These are phyloP conservation scores for Furcula furcula DNA, from an alignment of 2,888 invertebrate species.

Conservation along the genomic window DNA sequence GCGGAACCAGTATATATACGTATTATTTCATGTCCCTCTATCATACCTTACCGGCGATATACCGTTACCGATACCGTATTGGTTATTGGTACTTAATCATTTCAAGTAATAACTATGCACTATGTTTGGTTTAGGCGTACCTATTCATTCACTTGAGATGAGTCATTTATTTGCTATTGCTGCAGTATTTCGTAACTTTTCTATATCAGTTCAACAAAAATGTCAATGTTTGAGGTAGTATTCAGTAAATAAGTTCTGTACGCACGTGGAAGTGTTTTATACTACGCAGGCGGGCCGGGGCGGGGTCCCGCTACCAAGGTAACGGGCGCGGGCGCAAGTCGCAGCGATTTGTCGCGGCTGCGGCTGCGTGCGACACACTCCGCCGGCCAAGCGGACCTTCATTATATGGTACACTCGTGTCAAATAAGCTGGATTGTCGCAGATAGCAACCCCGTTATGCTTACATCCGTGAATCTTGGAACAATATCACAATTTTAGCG, in stretches of 20 bases:
- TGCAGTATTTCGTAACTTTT: not conserved
- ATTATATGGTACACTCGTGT: conserved; percentile 6
- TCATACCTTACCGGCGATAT: not conserved
- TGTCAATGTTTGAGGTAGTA: not conserved
- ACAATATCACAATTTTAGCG: no score
- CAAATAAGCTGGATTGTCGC: conserved; percentile 5
- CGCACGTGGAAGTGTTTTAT: not conserved
- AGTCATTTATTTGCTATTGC: not conserved
- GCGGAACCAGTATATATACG: not conserved
- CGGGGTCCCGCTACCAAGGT: conserved; percentile 13
- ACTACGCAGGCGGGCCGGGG: conserved; percentile 3
- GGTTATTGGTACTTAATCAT: conserved; percentile 4
- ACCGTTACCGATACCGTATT: conserved; percentile 7
- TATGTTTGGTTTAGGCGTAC: not conserved
- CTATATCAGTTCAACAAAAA: not conserved
- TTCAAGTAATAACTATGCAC: not conserved
- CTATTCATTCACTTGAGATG: no score
- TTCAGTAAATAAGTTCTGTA: not conserved
- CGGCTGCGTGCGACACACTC: conserved; percentile 14
- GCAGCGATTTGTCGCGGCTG: conserved; percentile 17
- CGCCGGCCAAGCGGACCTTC: conserved; percentile 8
- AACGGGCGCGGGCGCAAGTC: conserved; percentile 22
- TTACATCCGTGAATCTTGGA: no score
- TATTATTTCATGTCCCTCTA: not conserved
- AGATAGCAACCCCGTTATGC: conserved; percentile 6